phyloP scores from a whole-genome alignment of 2,888 invertebrate genomes.

The Hirtodrosophila alboralis region DNA sequence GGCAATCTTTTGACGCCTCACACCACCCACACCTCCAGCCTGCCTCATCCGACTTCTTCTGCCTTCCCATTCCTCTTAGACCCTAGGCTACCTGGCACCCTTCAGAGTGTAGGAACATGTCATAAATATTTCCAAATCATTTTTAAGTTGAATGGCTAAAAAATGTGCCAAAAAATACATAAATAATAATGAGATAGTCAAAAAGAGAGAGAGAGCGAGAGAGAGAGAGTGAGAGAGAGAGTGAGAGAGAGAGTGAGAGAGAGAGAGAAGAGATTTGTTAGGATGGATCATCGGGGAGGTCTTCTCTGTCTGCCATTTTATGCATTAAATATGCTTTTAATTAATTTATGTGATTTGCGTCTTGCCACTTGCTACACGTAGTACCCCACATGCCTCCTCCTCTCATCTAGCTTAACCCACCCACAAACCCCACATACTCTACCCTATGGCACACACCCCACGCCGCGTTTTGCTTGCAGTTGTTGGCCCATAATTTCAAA shows the following conservation, averaged over 20 bases:
- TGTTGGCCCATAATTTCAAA: constrained; percentile 71
- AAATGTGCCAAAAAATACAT: constrained; percentile 65
- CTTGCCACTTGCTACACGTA: constrained; percentile 14
- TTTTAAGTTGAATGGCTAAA: constrained; percentile 33
- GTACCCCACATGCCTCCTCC: not conserved
- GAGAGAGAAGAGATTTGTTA: not conserved
- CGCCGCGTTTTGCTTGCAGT: constrained; percentile 43
- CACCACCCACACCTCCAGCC: not conserved
- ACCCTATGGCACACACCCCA: not conserved
- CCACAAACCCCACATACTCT: not conserved
- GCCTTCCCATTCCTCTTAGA: not conserved
- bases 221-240: not conserved
- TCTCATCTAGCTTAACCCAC: not conserved
- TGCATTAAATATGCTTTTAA: constrained; percentile 57
- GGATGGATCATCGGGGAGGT: constrained; percentile 6
- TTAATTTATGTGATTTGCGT: constrained; percentile 62
- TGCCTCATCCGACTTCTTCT: not conserved
- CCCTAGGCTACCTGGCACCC: constrained; percentile 6
- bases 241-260: not conserved
- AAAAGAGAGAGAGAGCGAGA: not conserved
- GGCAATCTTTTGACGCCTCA: constrained; percentile 18
- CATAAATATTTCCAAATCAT: constrained; percentile 63
- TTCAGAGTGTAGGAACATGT: constrained; percentile 25
- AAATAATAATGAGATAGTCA: constrained; percentile 51
- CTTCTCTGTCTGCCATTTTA: constrained; percentile 9